phyloP scores from a whole-genome alignment of 2,113 vertebrate genomes.

The Gyps fulvus region DNA sequence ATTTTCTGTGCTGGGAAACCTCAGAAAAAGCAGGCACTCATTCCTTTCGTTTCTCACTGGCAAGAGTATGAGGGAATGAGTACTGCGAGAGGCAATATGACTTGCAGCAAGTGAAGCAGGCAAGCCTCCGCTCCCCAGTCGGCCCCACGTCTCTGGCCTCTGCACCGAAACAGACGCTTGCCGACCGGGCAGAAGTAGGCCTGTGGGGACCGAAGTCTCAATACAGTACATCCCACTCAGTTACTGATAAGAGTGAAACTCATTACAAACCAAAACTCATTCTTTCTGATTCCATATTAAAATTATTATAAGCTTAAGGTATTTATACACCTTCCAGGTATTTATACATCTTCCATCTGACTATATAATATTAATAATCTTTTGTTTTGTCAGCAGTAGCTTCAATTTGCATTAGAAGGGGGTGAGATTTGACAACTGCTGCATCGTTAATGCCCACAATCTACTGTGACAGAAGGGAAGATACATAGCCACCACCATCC shows the following conservation, averaged over 20 bases:
- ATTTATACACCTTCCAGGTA: neutral
- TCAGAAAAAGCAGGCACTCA: neutral
- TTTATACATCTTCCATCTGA: neutral
- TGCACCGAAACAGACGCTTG: rapidly evolving
- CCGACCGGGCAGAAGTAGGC: rapidly evolving
- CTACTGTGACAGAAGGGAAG: neutral
- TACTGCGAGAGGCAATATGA: neutral
- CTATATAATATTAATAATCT: neutral
- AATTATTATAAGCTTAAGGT: neutral
- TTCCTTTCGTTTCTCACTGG: neutral
- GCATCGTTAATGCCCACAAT: neutral
- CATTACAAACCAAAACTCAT: neutral
- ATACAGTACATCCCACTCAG: neutral
- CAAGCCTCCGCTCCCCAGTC: neutral
- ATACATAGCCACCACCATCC: neutral
- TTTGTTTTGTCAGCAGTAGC: neutral
- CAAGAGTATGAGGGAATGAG: neutral
- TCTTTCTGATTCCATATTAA: neutral
- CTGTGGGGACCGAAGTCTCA: neutral
- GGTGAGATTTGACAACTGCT: neutral
- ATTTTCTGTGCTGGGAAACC: neutral
- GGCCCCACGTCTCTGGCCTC: neutral
- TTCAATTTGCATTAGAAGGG: neutral
- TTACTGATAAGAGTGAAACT: neutral
- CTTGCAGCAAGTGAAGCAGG: neutral